Percentiles rank a stretch among this genome's conserved stretches.
Evolutionary conservation across 2,888 invertebrate species (phyloP).

Genomic region (Osmoderma eremita): DNA sequence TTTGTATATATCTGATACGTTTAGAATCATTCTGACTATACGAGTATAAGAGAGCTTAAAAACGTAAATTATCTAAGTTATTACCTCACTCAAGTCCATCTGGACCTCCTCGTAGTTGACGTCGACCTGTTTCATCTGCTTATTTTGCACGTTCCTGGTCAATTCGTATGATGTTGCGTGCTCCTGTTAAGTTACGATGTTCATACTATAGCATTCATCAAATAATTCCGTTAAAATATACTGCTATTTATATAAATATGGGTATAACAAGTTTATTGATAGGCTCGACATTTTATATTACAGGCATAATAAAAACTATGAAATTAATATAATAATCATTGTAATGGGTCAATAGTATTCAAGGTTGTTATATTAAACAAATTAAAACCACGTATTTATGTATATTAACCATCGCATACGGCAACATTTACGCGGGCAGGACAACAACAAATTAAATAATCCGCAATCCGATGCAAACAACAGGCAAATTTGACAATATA

Average conservation of each 20-base stretch:
- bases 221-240: constrained; percentile 40
- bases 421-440: not conserved
- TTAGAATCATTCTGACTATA: not conserved
- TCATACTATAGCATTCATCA: constrained; percentile 69
- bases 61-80: constrained; percentile 30
- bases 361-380: too few species aligned
- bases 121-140: constrained; percentile 60
- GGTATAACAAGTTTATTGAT: not conserved
- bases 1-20: constrained; percentile 2
- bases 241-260: not conserved
- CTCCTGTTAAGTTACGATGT: constrained; percentile 60
- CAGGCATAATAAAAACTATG: too few species aligned
- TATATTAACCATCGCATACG: too few species aligned
- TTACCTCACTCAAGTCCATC: constrained; percentile 80
- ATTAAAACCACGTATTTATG: too few species aligned
- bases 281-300: too few species aligned
- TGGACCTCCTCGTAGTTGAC: constrained; percentile 80
- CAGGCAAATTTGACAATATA: not conserved
- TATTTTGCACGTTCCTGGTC: constrained; percentile 32
- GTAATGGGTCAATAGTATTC: too few species aligned
- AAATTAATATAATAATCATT: not conserved
- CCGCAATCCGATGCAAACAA: not conserved
- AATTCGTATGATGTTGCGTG: constrained; percentile 31
- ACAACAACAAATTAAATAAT: not conserved
- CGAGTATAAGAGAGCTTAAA: not conserved